These are phyloP conservation scores for Strongylocentrotus purpuratus DNA, from an alignment of 35 echinoderm and acorn worm genomes.

Conservation along the genomic window DNA sequence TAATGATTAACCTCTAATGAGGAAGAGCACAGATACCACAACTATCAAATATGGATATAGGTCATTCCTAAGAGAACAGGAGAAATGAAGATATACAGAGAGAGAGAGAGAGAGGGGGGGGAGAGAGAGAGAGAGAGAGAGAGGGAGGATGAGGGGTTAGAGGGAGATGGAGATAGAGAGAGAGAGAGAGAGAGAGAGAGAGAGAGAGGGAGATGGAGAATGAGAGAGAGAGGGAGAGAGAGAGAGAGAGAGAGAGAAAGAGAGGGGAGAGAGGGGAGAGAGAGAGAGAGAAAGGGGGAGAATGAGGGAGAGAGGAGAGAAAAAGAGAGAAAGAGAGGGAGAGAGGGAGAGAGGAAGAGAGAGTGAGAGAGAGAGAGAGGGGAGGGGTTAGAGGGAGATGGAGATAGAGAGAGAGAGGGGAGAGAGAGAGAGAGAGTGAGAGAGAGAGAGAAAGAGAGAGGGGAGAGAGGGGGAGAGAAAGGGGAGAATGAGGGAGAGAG, in stretches of 20 bases:
- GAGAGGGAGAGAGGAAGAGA: not conserved
- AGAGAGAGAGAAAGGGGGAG: not conserved
- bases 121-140: not conserved
- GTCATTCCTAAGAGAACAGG: not conserved
- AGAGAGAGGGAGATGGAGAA: not conserved
- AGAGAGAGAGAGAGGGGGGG: not conserved
- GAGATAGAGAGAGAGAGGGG: not conserved
- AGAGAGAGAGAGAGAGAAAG: not conserved
- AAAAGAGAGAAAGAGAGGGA: too few relatives aligned
- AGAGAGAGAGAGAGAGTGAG: too few relatives aligned
- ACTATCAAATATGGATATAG: too few relatives aligned
- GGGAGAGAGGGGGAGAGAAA: not conserved
- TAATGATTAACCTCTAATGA: not conserved
- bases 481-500: not conserved
- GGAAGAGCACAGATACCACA: not conserved
- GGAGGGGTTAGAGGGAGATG: not conserved
- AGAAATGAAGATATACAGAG: not conserved
- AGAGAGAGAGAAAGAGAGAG: too few relatives aligned
- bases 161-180: not conserved
- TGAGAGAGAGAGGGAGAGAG: not conserved
- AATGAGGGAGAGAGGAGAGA: not conserved
- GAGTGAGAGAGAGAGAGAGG: not conserved
- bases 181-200: not conserved
- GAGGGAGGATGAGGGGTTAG: not conserved
- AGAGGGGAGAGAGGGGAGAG: not conserved